Evolutionary conservation across 2,113 vertebrate genomes (phyloP).

Genomic region (Melanotaenia duboulayi): DNA sequence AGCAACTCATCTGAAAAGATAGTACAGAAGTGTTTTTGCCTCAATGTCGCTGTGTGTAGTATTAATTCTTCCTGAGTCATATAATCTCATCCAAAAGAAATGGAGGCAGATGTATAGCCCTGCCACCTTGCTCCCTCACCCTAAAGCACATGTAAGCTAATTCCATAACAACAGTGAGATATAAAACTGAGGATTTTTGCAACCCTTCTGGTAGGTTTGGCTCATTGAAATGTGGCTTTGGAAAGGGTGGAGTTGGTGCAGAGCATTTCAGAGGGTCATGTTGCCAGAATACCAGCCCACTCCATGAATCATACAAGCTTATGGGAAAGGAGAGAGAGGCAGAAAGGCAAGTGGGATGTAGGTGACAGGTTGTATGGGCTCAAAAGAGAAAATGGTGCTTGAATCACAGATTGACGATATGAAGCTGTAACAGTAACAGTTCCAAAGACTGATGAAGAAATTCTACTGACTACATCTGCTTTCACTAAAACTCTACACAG

Average conservation of each 20-base stretch:
- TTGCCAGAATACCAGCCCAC: conserved; percentile 33
- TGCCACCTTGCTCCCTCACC: conserved; percentile 45
- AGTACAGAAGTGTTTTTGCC: neutral
- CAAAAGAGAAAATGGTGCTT: conserved; percentile 31
- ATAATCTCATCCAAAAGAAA: conserved; percentile 14
- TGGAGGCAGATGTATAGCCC: conserved; percentile 27
- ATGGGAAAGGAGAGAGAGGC: conserved; percentile 18
- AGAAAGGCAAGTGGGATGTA: conserved; percentile 29
- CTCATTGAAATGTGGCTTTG: conserved; percentile 18
- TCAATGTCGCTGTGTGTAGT: neutral
- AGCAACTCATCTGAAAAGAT: neutral
- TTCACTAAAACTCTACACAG: too few species aligned
- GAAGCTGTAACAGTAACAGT: conserved; percentile 51
- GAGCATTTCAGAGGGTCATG: conserved; percentile 25
- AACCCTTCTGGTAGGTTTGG: conserved; percentile 54
- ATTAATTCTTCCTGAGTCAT: neutral
- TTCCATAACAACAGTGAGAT: conserved; percentile 31
- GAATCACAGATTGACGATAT: conserved; percentile 65
- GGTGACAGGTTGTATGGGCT: conserved; percentile 45
- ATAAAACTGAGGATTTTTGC: conserved; percentile 29
- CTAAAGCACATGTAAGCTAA: conserved; percentile 7
- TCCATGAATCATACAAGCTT: conserved; percentile 56
- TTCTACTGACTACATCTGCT: neutral
- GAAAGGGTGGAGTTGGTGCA: conserved; percentile 11
- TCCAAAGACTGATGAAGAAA: neutral